These are phyloP conservation scores for Trogon surrucura DNA, from an alignment of 2,113 vertebrate species.

Conservation along the genomic window DNA sequence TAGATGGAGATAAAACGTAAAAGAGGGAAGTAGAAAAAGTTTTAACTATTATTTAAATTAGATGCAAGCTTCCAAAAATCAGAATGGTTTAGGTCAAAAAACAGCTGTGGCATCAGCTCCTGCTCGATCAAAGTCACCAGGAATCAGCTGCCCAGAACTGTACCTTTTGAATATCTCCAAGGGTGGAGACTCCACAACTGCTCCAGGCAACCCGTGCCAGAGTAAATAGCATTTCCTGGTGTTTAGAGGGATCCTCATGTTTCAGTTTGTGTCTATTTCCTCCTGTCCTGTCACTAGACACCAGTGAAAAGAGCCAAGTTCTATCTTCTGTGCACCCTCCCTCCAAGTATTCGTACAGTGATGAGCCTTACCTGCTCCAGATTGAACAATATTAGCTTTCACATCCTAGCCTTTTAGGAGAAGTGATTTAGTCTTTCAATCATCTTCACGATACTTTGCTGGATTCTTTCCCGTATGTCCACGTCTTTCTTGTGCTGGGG, in stretches of 20 bases:
- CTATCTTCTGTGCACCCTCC: neutral
- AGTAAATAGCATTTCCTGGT: neutral
- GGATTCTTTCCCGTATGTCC: neutral
- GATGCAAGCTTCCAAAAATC: neutral
- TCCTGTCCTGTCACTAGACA: neutral
- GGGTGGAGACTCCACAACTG: neutral
- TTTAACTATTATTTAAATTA: neutral
- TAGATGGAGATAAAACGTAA: neutral
- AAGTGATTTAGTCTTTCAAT: neutral
- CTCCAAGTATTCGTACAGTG: neutral
- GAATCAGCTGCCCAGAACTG: neutral
- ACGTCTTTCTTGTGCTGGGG: neutral
- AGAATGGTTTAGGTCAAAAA: neutral
- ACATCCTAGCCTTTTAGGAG: neutral
- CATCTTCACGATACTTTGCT: neutral
- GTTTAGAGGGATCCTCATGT: neutral
- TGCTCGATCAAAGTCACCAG: neutral
- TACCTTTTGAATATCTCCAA: neutral
- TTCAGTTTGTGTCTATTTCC: neutral
- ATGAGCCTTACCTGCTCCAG: neutral
- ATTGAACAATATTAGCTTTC: neutral
- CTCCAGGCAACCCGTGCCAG: neutral
- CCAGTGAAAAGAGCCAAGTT: neutral
- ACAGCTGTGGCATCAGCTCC: fast-evolving
- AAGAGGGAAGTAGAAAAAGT: neutral